Base-by-base conservation (phyloP, 2,888 invertebrate genomes). In the Drosophila colorata region DNA sequence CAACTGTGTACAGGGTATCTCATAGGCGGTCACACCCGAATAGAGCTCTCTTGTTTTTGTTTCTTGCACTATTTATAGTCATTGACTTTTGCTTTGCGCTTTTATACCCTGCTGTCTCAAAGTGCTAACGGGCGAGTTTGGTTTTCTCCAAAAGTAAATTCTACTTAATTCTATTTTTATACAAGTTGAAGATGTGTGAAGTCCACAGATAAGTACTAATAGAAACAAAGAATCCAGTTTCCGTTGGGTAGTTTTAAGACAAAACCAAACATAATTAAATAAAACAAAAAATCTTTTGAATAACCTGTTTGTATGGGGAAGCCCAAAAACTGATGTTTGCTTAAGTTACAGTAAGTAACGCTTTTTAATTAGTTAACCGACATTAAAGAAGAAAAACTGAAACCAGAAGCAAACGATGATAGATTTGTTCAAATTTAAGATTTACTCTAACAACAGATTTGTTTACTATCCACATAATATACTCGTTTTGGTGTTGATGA, bases 271-370 rank as follows among this genome's bases (percentile, higher is more conserved):
- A 14, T 14, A 37, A 37, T 5, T 2, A 13, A 14, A n/a, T 7
- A 1, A 37, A 37, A 16, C 6, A 16, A 18, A 28, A 28, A n/a
- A 13, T 0, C 18, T 31, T 60, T 68, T 55, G 35, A 73, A 73
- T 55, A 73, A 73, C 71, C 70, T 73, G 72, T 53, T 58, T 70
- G 9, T 20, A 44, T 43, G 35, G 47, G 47, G 47, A 56, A 60
- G 35, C 41, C 49, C 41, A 35, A 51, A 60, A 60, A 47, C 28
- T 46, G 13, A 31, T 46, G 20, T 44, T 48, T 3, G 16, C 28
- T 49, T 63, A 5, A 8, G 28, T 28, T 59, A 40, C 31, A 14
- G 38, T 40, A 33, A 47, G 61, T 40, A 40, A 61, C 4, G 1
- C 16, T 35, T 2, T 28, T 11, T 1, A 16, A 35, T 43, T n/a